Evolutionary conservation across 2,113 vertebrate species (phyloP).

Genomic region (Oenanthe oenanthe): DNA sequence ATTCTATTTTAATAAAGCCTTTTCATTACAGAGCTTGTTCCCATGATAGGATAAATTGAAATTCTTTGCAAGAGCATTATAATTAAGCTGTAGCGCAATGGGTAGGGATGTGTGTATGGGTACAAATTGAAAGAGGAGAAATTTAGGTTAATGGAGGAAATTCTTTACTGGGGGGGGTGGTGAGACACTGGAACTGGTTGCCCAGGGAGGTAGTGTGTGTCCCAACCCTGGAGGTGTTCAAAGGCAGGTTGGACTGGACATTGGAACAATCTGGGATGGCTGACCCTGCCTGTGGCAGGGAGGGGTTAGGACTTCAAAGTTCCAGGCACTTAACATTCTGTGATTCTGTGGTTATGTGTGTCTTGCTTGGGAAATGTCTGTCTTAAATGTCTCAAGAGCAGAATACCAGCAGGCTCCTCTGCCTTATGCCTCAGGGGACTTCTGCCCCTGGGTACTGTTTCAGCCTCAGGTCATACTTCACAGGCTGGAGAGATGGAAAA

Average conservation of each 20-base stretch:
- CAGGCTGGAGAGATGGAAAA: not conserved
- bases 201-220: not conserved
- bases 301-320: not conserved
- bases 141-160: not conserved
- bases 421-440: not conserved
- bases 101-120: not conserved
- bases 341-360: not conserved
- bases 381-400: not conserved
- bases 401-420: not conserved
- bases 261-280: not conserved
- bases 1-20: conserved; percentile 41
- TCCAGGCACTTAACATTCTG: not conserved
- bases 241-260: not conserved
- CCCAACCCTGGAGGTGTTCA: not conserved
- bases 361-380: not conserved
- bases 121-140: not conserved
- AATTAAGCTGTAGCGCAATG: not conserved
- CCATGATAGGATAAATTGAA: conserved; percentile 21
- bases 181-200: not conserved
- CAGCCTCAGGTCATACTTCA: not conserved
- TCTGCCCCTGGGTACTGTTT: not conserved
- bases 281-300: not conserved
- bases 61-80: not conserved
- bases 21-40: conserved; percentile 33
- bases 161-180: not conserved